Base-by-base conservation (phyloP, 2,888 invertebrate species). In the Conchocele bisecta region DNA sequence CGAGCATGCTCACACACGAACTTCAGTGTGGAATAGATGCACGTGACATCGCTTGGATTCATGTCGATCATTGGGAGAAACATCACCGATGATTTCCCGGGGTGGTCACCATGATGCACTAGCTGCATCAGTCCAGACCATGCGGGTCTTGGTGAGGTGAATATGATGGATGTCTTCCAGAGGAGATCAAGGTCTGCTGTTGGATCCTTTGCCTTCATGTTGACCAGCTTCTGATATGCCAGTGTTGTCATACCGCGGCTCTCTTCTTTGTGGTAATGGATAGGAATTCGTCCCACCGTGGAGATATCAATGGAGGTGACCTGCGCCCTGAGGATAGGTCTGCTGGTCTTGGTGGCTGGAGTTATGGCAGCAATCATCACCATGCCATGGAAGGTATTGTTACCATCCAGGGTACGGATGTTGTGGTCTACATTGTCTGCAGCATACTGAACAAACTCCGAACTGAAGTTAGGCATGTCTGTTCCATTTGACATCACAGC, bases 121-220 rank as follows among this genome's bases (percentile, higher is more conserved):
- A 22, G 48, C 57, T 76, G 74, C 74, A 76, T 76, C 20, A 61
- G 41, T 3, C 66, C 74, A 2, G 51, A 57, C 74, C 77, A 77
- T n/a, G 39, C 26, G 5, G 22, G 44, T 0, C 17, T 50, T 9
- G 2, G n/a, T 13, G 29, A 26, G 17, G 22, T n/a, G 3, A 64
- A 5, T 20, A 56, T 26, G 20, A 24, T 7, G 6, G 39, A 1
- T 4, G 24, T 37, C 6, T 54, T 4, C 7, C 9, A 3, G 1
- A 57, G 39, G 6, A 41, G 20, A 1, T 57, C 42, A 1, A 57
- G 24, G 13, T 22, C 7, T 57, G 26, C 9, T n/a, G 41, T 11
- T n/a, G 2, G 5, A 41, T 39, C 28, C 1, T 22, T 15, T 15
- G 1, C n/a, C 26, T 7, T 13, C 28, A 28, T 46, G 9, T 46